Base-by-base conservation (phyloP, 2,888 invertebrate species). In the Euzophera pinguis region DNA sequence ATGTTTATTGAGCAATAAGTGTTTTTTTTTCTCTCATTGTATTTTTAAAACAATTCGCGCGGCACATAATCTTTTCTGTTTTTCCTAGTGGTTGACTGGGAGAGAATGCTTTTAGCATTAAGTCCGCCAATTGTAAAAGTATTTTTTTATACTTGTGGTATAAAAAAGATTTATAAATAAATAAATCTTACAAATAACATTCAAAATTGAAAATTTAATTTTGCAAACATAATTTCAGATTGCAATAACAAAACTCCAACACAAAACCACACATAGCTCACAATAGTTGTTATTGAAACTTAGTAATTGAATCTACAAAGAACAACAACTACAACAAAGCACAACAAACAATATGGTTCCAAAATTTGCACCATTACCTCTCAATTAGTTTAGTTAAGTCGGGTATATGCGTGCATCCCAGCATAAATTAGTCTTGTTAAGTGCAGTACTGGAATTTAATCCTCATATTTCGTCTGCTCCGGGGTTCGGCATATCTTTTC, bases 341-440 rank as follows among this genome's bases (percentile, higher is more conserved):
- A 65, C 54, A 62, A 63, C 69, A 67, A 71, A 75, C 76, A 72
- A 73, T 76, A 81, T 76, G 71, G 69, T 74, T 64, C 63, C 68
- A 64, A 39, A 75, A 75, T 71, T 80, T 75, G 66, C 73, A 67
- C 76, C 81, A 84, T 84, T 84, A 81, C 81, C 81, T 82, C 87
- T 85, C 85, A 84, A 88, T 89, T 88, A 86, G 85, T 81, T 85
- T 81, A 81, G 84, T 85, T 84, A 77, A 74, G 73, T 75, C 70
- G 67, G 75, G 73, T 67, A 73, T 67, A 65, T 69, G 61, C 67
- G 65, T 62, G 79, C 79, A 76, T 73, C 75, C 78, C 73, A 60
- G 81, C 83, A 86, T 87, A 89, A 88, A 89, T 89, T 89, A 85
- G 86, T 81, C 87, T 87, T 80, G 86, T 89, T 89, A 88, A 89